Conservation (phyloP, 1,140 invertebrate species). For the Heliconius melpomene region DNA sequence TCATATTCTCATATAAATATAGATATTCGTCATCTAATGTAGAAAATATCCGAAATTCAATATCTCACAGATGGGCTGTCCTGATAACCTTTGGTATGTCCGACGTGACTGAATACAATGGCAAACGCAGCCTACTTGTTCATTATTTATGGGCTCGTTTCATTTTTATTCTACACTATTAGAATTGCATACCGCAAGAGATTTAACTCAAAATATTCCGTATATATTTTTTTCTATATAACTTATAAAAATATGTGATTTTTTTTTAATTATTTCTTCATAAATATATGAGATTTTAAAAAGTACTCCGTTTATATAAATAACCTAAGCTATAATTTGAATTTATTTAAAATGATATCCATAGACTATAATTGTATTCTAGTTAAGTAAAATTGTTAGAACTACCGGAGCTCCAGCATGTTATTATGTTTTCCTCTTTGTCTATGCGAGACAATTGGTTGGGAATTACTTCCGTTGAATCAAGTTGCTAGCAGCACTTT, state of each 20-base stretch:
- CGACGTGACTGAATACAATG: constrained; percentile 41
- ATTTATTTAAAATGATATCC: too few species aligned
- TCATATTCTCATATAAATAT: too few species aligned
- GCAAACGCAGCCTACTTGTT: constrained; percentile 41
- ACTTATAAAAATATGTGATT: neutral
- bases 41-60: neutral
- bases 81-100: constrained; percentile 28
- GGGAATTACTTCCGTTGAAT: neutral
- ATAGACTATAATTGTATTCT: neutral
- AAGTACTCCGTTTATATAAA: too few species aligned
- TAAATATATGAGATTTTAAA: neutral
- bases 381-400: neutral
- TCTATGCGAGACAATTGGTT: neutral
- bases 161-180: constrained; percentile 29
- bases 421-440: neutral
- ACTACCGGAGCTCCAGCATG: neutral
- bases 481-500: neutral
- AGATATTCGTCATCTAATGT: too few species aligned
- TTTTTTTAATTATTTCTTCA: neutral
- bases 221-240: neutral
- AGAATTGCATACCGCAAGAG: constrained; percentile 9
- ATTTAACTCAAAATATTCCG: neutral
- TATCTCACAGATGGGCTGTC: constrained; percentile 8
- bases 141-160: constrained; percentile 47
- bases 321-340: too few species aligned